Evolutionary conservation across 2,888 invertebrate species (phyloP), one percentile per base, ranked within the genome.

Genomic region (Lumbricus terrestris): DNA sequence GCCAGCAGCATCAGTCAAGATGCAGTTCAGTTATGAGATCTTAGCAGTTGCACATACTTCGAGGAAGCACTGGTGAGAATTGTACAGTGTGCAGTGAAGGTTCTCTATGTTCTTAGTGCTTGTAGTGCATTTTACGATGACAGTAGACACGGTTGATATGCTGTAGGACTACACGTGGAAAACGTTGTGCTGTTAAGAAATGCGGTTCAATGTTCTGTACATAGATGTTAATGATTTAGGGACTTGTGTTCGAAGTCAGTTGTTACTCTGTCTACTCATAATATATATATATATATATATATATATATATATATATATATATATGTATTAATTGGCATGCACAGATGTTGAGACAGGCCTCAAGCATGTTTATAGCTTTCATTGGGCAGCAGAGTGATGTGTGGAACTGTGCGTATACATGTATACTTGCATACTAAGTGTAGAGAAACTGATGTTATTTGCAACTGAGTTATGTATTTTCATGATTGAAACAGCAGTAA

Each of bases 1-100:
- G 90, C 47, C 90, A 90, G 85, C 90, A 91, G 35, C 91, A 91
- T 42, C 90, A 91, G 88, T 34, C 37, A 20, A 85, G 37, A 23
- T 85, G 85, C 37, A 35, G 6, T 85, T 23, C 37, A 85, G n/a
- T 85, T 35, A 85, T 85, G 18, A 85, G 37, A 35, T 4, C 20
- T 23, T 85, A 85, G 85, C 37, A 85, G 35, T 85, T 5, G 18
- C n/a, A 69, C n/a, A 8, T n/a, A 69, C 69, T n/a, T 16, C 29
- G 29, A 69, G 29, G 69, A n/a, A 69, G 13, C n/a, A n/a, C n/a
- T 29, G 3, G 54, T 54, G 29, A 54, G n/a, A n/a, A n/a, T n/a
- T n/a, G n/a, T n/a, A 54, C 29, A 29, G 23, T 29, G 4, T 8
- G 13, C 13, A 69, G n/a, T n/a, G 69, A 69, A n/a, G n/a, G 69